Evolutionary conservation across 1,140 invertebrate genomes (phyloP).

Genomic region (Holcopasites calliopsidis): DNA sequence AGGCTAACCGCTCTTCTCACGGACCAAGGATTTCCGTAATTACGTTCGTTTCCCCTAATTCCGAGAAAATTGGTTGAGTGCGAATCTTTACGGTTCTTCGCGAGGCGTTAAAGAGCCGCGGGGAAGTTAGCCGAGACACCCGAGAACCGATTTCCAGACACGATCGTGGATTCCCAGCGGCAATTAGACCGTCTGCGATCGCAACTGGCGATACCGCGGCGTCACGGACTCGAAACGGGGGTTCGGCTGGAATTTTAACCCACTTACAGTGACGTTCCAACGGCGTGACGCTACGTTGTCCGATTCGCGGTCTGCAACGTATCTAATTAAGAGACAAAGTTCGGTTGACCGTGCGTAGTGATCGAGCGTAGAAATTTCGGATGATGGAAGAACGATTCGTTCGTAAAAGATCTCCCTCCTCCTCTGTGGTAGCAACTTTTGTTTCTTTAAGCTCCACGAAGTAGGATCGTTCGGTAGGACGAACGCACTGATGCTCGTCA

Average conservation of each 20-base stretch:
- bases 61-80: background rate
- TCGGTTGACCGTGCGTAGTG: too few relatives aligned
- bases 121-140: background rate
- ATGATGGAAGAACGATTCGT: background rate
- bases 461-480: too few relatives aligned
- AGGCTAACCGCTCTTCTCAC: background rate
- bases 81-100: background rate
- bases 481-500: too few relatives aligned
- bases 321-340: constrained; percentile 47
- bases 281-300: constrained; percentile 22
- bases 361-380: constrained; percentile 9
- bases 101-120: background rate
- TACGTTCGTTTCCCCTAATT: constrained; percentile 15
- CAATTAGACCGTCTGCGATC: background rate
- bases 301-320: constrained; percentile 6
- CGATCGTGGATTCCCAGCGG: background rate
- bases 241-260: constrained; percentile 27
- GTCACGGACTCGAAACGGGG: background rate
- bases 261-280: constrained; percentile 2
- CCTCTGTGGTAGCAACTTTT: background rate
- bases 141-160: background rate
- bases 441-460: background rate
- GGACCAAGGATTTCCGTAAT: constrained; percentile 19
- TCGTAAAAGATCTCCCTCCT: background rate
- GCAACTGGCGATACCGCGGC: constrained; percentile 13